phyloP scores from a whole-genome alignment of 92 coral and sea anemone genomes.

The Anthopleura xanthogrammica region DNA sequence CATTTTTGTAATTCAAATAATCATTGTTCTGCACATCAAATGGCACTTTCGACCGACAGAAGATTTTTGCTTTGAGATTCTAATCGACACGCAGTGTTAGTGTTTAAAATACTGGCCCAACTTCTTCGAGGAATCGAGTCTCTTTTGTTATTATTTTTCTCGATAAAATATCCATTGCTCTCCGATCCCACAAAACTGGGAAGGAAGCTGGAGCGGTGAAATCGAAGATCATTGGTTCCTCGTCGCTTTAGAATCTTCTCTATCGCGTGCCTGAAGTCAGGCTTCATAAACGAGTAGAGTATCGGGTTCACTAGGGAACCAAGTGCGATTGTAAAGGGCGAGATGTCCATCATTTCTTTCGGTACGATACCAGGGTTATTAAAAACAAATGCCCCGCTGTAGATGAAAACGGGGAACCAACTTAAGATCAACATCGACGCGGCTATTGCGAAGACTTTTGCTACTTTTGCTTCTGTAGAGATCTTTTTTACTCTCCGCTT shows the following conservation, averaged over 20 bases:
- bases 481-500: slow-evolving; percentile 38
- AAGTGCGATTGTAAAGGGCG: slow-evolving; percentile 62
- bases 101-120: background rate
- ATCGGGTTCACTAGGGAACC: slow-evolving; percentile 64
- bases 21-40: background rate
- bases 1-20: background rate
- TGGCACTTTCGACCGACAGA: slow-evolving; percentile 30
- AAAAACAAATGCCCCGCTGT: slow-evolving; percentile 28
- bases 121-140: slow-evolving; percentile 8
- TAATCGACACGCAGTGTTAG: background rate
- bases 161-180: slow-evolving; percentile 2
- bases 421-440: slow-evolving; percentile 53
- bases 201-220: slow-evolving; percentile 25
- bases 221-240: slow-evolving; percentile 4
- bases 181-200: slow-evolving; percentile 29
- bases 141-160: slow-evolving; percentile 20
- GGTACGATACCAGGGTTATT: slow-evolving; percentile 38
- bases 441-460: slow-evolving; percentile 55
- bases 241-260: slow-evolving; percentile 20
- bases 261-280: slow-evolving; percentile 52
- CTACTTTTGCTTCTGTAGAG: slow-evolving; percentile 72
- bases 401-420: slow-evolving; percentile 64
- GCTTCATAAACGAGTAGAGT: slow-evolving; percentile 66
- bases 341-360: slow-evolving; percentile 15
- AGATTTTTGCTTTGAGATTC: background rate